These are phyloP conservation scores for Varecia variegata DNA, from an alignment of 2,797 vertebrate genomes.

Conservation along the genomic window DNA sequence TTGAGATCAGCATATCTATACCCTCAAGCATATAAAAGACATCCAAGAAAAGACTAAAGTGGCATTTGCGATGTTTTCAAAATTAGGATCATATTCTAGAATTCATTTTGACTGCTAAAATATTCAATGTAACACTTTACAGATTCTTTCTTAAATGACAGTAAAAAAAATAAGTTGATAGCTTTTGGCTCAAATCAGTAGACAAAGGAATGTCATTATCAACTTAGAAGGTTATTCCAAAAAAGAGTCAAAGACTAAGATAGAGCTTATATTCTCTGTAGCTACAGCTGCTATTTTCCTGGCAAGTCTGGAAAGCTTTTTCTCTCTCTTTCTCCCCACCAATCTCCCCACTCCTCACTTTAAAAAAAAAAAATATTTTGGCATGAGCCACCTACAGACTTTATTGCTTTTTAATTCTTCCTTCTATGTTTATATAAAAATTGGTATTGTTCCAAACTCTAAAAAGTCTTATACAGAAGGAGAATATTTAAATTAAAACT, in stretches of 20 bases:
- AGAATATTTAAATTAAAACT: conserved; percentile 25
- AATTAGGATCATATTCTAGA: conserved; percentile 1
- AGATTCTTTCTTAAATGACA: conserved; percentile 41
- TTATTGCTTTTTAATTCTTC: conserved; percentile 42
- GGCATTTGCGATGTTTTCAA: neutral
- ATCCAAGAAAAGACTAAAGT: conserved; percentile 7
- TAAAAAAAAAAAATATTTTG: neutral
- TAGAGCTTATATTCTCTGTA: neutral
- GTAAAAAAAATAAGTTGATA: neutral
- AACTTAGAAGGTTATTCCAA: neutral
- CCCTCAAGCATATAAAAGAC: neutral
- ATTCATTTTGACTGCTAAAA: neutral
- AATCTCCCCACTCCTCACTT: neutral
- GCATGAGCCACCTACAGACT: neutral
- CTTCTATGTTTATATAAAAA: conserved; percentile 40
- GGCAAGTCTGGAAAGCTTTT: neutral
- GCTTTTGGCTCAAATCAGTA: neutral
- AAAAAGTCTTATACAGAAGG: neutral
- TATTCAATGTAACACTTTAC: neutral
- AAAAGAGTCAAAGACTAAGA: neutral
- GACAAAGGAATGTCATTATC: conserved; percentile 18
- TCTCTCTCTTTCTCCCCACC: neutral
- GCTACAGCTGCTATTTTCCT: neutral
- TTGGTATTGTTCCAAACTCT: conserved; percentile 24
- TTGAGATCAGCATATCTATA: neutral